Evolutionary conservation across 1,140 invertebrate genomes (phyloP).

Genomic region (Chymomyza costata): DNA sequence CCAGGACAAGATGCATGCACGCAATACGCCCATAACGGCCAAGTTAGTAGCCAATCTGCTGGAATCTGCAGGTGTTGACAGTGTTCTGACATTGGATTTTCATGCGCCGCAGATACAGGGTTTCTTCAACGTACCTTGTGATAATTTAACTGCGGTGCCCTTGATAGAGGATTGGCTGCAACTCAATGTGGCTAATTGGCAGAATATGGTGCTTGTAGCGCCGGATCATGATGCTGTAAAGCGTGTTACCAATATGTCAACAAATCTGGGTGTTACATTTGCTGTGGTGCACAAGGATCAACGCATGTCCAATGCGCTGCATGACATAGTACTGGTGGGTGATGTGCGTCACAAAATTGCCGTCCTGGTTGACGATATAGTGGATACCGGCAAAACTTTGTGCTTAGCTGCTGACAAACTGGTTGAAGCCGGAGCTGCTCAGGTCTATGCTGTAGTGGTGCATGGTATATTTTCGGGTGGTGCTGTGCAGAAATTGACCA

Average conservation of each 20-base stretch:
- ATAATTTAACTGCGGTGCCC: conserved; percentile 6
- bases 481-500: too few relatives aligned
- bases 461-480: conserved; percentile 9
- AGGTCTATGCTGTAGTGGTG: conserved; percentile 11
- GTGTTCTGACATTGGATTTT: conserved; percentile 17
- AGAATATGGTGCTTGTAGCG: conserved; percentile 9
- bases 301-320: not conserved
- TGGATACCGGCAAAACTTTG: conserved; percentile 13
- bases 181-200: not conserved
- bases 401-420: conserved; percentile 5
- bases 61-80: conserved; percentile 1
- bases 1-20: conserved; percentile 10
- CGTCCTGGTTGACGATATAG: conserved; percentile 20
- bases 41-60: conserved; percentile 32
- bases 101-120: conserved; percentile 24
- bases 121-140: conserved; percentile 27
- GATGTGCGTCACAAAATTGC: conserved; percentile 5
- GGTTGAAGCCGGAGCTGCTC: not conserved
- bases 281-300: conserved; percentile 16
- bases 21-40: conserved; percentile 19
- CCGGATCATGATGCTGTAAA: conserved; percentile 15
- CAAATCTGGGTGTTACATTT: conserved; percentile 1
- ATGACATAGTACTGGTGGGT: conserved; percentile 16
- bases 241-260: not conserved
- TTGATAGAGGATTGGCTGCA: conserved; percentile 8